Percentiles rank a stretch among this genome's conserved stretches.
Evolutionary conservation across 2,797 vertebrate species (phyloP).

Genomic region (Anguilla megastoma): DNA sequence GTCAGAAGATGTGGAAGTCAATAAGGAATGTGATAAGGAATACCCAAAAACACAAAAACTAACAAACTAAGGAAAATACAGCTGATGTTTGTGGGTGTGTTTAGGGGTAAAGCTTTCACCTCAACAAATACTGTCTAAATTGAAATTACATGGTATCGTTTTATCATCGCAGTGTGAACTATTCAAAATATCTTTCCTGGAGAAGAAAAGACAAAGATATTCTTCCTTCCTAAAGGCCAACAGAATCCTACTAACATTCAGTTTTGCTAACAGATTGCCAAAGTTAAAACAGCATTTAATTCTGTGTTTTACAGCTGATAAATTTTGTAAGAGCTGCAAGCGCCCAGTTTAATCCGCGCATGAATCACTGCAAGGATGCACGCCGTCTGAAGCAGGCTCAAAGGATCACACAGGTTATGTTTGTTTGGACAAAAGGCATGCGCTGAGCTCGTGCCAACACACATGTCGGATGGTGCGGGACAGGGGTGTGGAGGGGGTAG

Average conservation of each 20-base stretch:
- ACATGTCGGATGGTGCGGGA: conserved; percentile 13
- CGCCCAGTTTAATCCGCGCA: too few relatives aligned
- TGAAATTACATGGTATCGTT: not conserved
- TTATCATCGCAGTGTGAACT: not conserved
- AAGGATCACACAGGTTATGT: not conserved
- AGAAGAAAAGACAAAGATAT: not conserved
- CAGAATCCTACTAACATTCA: not conserved
- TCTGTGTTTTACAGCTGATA: not conserved
- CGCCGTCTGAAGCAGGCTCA: not conserved
- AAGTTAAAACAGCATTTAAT: not conserved
- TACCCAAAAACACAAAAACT: conserved; percentile 17
- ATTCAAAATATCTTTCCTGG: not conserved
- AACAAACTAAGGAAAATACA: conserved; percentile 35
- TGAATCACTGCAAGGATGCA: not conserved
- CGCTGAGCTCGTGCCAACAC: not conserved
- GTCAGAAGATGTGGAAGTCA: not conserved
- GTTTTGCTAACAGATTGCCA: not conserved
- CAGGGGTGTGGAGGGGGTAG: not conserved
- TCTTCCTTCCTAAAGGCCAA: not conserved
- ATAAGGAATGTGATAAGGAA: conserved; percentile 18
- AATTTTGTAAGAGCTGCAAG: conserved; percentile 15
- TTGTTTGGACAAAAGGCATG: not conserved
- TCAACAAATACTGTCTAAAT: not conserved
- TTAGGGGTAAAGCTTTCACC: conserved; percentile 14
- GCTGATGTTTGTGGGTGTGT: conserved; percentile 13